Base-by-base conservation (phyloP, 2,888 invertebrate genomes). In the Perdita meconis region DNA sequence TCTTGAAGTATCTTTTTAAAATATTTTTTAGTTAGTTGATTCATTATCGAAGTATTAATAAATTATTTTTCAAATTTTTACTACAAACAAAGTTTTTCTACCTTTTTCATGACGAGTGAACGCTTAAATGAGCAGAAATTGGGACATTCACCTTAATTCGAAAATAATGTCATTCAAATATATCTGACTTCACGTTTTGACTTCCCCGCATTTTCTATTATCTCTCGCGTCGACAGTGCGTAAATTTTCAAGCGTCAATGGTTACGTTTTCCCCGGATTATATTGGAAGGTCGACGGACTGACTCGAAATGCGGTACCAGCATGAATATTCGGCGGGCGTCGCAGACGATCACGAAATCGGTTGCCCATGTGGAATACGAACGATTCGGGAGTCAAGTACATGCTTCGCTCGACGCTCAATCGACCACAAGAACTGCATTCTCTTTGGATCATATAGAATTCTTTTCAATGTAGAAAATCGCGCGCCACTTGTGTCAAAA, bases 261-360 rank as follows among this genome's bases (percentile, higher is more conserved):
- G 16, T 8, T 40, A 16, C 8, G 30, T 5, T 26, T 0, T 10
- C 16, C 8, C 19, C 51, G 10, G 13, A 44, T 53, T 53, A 12
- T 57, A n/a, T 59, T 10, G 47, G 22, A 24, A 47, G 84, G 84
- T 86, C 85, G 80, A 80, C 64, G 84, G 77, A 81, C 84, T 77
- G 40, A 66, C 34, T 50, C 55, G 80, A 69, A 38, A 55, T 70
- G n/a, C 36, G 77, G 76, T 85, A 84, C 85, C 86, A 78, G 85
- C 84, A 85, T 86, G 57, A 78, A 55, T 74, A 85, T 85, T 84
- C 82, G 78, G 55, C 53, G 22, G 53, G 71, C 78, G 80, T 84
- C 57, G 44, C 26, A 12, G 44, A 53, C 51, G 55, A 61, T 72
- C 77, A 81, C 73, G 67, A 80, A 81, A 84, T 69, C 72, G 50